Conservation (phyloP, 1,140 invertebrate species). For the Penaeus indicus region DNA sequence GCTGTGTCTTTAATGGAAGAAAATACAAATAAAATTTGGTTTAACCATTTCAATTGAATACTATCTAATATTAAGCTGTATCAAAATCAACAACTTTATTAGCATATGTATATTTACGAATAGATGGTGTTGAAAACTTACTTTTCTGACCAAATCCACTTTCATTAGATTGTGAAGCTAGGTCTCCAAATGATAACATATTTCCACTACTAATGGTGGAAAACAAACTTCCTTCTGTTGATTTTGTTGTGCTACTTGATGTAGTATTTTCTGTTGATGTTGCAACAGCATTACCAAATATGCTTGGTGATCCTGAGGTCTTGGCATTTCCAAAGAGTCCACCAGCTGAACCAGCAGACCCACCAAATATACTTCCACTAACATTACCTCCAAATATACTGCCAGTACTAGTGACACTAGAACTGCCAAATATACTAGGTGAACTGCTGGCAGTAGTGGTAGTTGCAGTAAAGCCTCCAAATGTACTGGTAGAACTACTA, state of each 20-base stretch:
- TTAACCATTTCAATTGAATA: not conserved
- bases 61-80: not conserved
- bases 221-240: not conserved
- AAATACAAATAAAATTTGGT: not conserved
- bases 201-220: not conserved
- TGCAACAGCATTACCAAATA: not conserved
- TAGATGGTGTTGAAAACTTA: not conserved
- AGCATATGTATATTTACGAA: not conserved
- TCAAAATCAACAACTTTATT: not conserved
- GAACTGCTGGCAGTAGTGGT: conserved; percentile 67
- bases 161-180: not conserved
- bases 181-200: conserved; percentile 33
- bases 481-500: not conserved
- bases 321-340: conserved; percentile 63
- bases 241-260: conserved; percentile 1
- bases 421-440: conserved; percentile 68
- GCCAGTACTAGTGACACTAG: conserved; percentile 54
- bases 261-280: conserved; percentile 11
- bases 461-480: conserved; percentile 62
- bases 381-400: conserved; percentile 23
- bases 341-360: conserved; percentile 70
- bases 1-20: not conserved
- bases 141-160: conserved; percentile 11
- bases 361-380: conserved; percentile 67
- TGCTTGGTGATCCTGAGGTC: not conserved